A percentile compares a stretch with the other conserved stretches of the same genome.
These are phyloP conservation scores for Philotrypesis tridentata DNA, from an alignment of 1,140 invertebrate species.

Conservation along the genomic window DNA sequence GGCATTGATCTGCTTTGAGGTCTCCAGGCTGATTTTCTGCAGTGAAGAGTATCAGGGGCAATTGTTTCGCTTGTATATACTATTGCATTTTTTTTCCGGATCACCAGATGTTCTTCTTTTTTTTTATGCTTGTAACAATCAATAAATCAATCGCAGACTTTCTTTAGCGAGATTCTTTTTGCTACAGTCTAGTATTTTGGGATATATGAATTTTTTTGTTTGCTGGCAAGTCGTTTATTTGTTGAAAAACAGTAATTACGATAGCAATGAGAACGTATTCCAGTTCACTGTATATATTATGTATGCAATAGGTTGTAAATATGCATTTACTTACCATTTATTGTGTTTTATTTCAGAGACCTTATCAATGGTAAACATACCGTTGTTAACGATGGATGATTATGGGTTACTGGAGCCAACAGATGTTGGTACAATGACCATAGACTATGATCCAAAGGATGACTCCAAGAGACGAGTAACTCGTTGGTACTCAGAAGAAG, in stretches of 20 bases:
- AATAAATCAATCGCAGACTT: too few relatives aligned
- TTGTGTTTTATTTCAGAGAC: conserved; percentile 27
- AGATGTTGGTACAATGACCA: conserved; percentile 43
- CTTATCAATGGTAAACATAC: conserved; percentile 47
- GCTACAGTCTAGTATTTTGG: too few relatives aligned
- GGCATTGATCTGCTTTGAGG: too few relatives aligned
- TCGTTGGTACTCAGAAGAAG: conserved; percentile 57
- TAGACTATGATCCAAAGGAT: conserved; percentile 53
- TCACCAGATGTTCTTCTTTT: too few relatives aligned
- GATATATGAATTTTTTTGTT: too few relatives aligned
- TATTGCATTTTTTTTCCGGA: too few relatives aligned
- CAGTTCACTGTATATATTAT: background rate
- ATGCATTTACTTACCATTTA: background rate
- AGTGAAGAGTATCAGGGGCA: too few relatives aligned
- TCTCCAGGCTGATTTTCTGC: too few relatives aligned
- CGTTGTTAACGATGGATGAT: conserved; percentile 43
- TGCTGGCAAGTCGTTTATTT: too few relatives aligned
- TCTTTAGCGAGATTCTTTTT: too few relatives aligned
- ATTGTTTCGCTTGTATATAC: background rate
- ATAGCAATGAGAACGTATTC: background rate
- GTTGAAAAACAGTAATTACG: too few relatives aligned
- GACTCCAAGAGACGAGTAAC: conserved; percentile 52
- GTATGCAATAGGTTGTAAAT: background rate
- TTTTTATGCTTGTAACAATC: too few relatives aligned
- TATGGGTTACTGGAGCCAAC: conserved; percentile 42